Percentiles rank a stretch among this genome's conserved stretches.
These are phyloP conservation scores for Pipistrellus pipistrellus DNA, from an alignment of 2,797 vertebrate genomes.

Conservation along the genomic window DNA sequence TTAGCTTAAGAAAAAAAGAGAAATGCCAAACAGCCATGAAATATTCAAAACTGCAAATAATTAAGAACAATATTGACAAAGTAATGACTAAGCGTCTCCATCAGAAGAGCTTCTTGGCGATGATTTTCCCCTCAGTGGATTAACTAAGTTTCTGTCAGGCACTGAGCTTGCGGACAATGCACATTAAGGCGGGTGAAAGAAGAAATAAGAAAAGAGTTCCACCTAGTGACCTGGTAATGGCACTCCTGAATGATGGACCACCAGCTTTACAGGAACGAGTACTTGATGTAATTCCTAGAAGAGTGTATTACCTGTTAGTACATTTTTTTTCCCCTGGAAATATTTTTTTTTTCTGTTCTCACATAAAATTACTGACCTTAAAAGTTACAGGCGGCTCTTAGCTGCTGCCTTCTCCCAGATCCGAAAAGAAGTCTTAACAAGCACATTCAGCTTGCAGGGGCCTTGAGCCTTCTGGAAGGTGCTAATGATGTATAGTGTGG, in stretches of 20 bases:
- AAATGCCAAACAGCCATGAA: not conserved
- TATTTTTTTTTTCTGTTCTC: not conserved
- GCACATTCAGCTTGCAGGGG: not conserved
- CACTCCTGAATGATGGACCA: not conserved
- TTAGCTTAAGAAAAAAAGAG: not conserved
- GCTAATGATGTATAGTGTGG: not conserved
- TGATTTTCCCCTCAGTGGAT: conserved; percentile 36
- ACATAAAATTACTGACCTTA: conserved; percentile 44
- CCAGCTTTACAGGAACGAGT: not conserved
- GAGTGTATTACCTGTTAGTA: not conserved
- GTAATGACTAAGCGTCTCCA: conserved; percentile 14
- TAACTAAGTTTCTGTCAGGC: conserved; percentile 36
- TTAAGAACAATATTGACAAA: conserved; percentile 38
- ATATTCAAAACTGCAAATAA: conserved; percentile 49
- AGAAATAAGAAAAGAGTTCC: conserved; percentile 33
- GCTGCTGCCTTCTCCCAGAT: not conserved
- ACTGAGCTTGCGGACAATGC: conserved; percentile 4
- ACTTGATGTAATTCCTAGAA: conserved; percentile 18
- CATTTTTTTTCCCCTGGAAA: conserved; percentile 48
- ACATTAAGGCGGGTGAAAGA: conserved; percentile 48
- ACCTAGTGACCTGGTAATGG: not conserved
- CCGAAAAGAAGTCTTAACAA: conserved; percentile 34
- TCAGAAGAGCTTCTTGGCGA: not conserved
- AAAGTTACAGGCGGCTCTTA: conserved; percentile 36
- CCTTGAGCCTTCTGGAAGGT: not conserved